Conservation (phyloP, 2,888 invertebrate genomes). For the Pterostichus niger region DNA sequence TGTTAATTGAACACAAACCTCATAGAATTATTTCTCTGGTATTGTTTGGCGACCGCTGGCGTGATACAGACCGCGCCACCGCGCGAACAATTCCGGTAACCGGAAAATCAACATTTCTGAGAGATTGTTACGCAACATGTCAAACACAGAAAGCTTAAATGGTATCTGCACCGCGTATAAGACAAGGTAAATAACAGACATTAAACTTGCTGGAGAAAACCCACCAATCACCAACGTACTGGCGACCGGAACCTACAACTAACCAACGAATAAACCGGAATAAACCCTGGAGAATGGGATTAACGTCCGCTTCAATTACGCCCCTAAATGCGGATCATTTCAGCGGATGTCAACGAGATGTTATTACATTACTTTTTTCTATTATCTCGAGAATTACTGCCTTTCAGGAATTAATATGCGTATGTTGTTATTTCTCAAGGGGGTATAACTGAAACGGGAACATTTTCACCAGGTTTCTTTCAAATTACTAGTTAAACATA, state of each 20-base stretch:
- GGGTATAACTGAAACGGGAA: constrained; percentile 6
- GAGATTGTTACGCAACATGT: constrained; percentile 57
- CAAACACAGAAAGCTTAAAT: constrained; percentile 59
- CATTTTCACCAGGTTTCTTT: neutral
- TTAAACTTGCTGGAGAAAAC: neutral
- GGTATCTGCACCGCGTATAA: constrained; percentile 36
- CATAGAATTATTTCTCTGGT: neutral
- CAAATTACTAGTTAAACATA: too few relatives aligned
- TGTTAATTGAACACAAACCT: constrained; percentile 23
- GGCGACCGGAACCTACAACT: neutral
- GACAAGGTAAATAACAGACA: constrained; percentile 53
- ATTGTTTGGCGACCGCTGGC: constrained; percentile 47
- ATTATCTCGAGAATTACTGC: constrained; percentile 1
- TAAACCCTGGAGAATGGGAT: constrained; percentile 10
- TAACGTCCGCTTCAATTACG: neutral
- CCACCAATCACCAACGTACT: constrained; percentile 2
- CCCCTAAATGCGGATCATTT: constrained; percentile 10
- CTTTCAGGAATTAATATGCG: neutral
- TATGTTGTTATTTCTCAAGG: neutral
- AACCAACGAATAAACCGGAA: too few relatives aligned
- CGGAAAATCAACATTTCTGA: constrained; percentile 62
- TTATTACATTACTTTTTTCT: constrained; percentile 13
- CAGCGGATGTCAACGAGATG: neutral
- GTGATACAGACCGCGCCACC: constrained; percentile 24
- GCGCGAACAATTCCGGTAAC: constrained; percentile 58